Conservation (phyloP, 1,140 invertebrate genomes). For the Philaenus spumarius region DNA sequence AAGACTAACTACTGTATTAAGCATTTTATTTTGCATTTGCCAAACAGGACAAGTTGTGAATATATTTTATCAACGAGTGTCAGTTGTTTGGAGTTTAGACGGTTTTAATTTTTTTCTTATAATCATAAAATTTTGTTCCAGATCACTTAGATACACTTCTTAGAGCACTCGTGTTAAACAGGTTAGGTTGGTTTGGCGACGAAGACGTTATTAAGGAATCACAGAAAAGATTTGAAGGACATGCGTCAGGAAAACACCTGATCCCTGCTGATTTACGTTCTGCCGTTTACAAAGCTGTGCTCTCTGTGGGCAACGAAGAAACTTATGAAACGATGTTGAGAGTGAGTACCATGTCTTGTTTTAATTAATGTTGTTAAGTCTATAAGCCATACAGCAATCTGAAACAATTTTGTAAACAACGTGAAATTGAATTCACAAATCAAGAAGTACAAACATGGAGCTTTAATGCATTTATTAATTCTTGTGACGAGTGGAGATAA, state of each 20-base stretch:
- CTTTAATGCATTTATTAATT: too few relatives aligned
- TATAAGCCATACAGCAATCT: too few relatives aligned
- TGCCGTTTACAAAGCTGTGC: constrained; percentile 79
- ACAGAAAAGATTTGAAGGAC: constrained; percentile 60
- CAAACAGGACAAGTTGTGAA: too few relatives aligned
- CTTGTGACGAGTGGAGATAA: too few relatives aligned
- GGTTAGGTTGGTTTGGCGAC: constrained; percentile 76
- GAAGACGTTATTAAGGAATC: constrained; percentile 68
- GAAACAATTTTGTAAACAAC: too few relatives aligned
- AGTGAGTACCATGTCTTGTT: too few relatives aligned
- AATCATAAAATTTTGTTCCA: constrained; percentile 36
- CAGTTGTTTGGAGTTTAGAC: background rate
- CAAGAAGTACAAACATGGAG: too few relatives aligned
- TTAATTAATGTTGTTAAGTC: too few relatives aligned
- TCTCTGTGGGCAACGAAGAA: constrained; percentile 59
- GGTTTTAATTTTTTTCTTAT: background rate
- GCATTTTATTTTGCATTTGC: too few relatives aligned
- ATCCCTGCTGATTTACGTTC: constrained; percentile 84
- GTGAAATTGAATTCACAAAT: too few relatives aligned
- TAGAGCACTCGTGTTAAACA: constrained; percentile 70
- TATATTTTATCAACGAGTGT: background rate
- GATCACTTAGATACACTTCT: constrained; percentile 77
- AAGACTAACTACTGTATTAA: too few relatives aligned
- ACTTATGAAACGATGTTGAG: constrained; percentile 73
- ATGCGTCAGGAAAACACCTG: constrained; percentile 50